phyloP scores from a whole-genome alignment of 2,888 invertebrate genomes.

The Rhodophaea formosa region DNA sequence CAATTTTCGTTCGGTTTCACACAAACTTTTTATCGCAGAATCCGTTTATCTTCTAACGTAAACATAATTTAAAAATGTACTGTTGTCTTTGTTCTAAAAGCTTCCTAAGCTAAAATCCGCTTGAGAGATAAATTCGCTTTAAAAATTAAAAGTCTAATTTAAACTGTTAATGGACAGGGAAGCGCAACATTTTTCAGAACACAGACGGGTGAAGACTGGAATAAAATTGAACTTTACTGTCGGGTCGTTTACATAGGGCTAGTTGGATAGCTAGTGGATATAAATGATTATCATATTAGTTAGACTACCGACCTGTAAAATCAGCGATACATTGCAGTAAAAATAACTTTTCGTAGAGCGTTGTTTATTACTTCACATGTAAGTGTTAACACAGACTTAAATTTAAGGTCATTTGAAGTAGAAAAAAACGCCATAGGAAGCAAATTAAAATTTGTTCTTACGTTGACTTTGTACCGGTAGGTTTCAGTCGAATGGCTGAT shows the following conservation, averaged over 20 bases:
- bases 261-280: background rate
- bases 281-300: no score
- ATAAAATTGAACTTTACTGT: slow-evolving; percentile 25
- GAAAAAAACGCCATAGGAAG: no score
- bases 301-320: no score
- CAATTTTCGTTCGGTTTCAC: slow-evolving; percentile 19
- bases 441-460: no score
- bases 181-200: slow-evolving; percentile 55
- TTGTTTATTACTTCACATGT: no score
- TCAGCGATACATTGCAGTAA: no score
- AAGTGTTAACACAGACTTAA: no score
- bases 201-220: slow-evolving; percentile 22
- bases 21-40: background rate
- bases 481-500: no score
- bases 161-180: slow-evolving; percentile 59
- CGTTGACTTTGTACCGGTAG: no score
- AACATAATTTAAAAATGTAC: slow-evolving; percentile 21
- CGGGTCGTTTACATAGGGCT: background rate
- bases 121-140: slow-evolving; percentile 41
- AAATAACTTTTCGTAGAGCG: no score
- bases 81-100: slow-evolving; percentile 20
- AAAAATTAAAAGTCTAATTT: slow-evolving; percentile 63
- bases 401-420: no score
- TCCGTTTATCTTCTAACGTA: slow-evolving; percentile 3
- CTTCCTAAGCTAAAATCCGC: slow-evolving; percentile 26